A percentile compares a stretch with the other conserved stretches of the same genome.
phyloP scores from a whole-genome alignment of 2,888 invertebrate genomes.

The Caenorhabditis sinica region DNA sequence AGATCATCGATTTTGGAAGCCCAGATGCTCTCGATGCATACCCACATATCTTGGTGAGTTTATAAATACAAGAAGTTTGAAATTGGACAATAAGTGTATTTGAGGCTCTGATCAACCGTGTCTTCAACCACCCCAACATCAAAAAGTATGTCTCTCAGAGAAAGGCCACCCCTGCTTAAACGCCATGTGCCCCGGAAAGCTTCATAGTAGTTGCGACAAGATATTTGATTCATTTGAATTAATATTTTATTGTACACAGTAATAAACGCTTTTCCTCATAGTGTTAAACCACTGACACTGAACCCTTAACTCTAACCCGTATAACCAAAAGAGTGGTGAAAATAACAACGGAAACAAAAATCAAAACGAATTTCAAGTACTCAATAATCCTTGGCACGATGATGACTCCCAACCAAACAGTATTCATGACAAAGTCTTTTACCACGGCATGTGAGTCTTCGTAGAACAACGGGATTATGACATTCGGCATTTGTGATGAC shows the following conservation, averaged over 20 bases:
- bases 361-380: slow-evolving; percentile 45
- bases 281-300: slow-evolving; percentile 35
- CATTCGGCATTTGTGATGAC: slow-evolving; percentile 65
- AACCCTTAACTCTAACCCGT: slow-evolving; percentile 55
- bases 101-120: slow-evolving; percentile 75
- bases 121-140: slow-evolving; percentile 78
- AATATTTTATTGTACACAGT: background rate
- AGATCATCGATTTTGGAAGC: slow-evolving; percentile 77
- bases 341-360: slow-evolving; percentile 43
- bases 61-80: background rate
- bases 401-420: slow-evolving; percentile 71
- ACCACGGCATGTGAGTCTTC: slow-evolving; percentile 68
- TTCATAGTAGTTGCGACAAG: background rate
- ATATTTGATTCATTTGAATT: background rate
- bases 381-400: slow-evolving; percentile 65
- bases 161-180: slow-evolving; percentile 55
- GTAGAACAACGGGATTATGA: slow-evolving; percentile 66
- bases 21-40: slow-evolving; percentile 78
- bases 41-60: slow-evolving; percentile 75
- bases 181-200: background rate
- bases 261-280: slow-evolving; percentile 24
- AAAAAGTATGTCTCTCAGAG: slow-evolving; percentile 74
- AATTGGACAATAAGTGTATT: background rate
- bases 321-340: slow-evolving; percentile 30
- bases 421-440: slow-evolving; percentile 62